Evolutionary conservation across 2,888 invertebrate species (phyloP).

Genomic region (Chironomus tentans): DNA sequence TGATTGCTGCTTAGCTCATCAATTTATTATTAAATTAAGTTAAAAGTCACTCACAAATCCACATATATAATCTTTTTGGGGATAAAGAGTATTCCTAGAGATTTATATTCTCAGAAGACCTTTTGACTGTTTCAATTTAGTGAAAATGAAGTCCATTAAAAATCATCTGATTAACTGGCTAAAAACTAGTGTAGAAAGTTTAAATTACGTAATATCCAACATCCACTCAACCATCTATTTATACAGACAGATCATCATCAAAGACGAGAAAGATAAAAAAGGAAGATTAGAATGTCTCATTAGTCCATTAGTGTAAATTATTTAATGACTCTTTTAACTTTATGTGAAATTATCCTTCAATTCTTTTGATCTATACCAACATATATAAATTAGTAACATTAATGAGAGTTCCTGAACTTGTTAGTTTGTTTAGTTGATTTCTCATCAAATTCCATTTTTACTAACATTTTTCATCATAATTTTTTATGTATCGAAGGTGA

Average conservation of each 20-base stretch:
- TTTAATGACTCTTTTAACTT: conserved; percentile 3
- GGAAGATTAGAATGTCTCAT: conserved; percentile 1
- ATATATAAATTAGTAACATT: neutral
- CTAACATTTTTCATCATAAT: neutral
- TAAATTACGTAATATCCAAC: neutral
- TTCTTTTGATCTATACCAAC: neutral
- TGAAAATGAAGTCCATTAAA: too few species aligned
- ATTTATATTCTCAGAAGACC: too few species aligned
- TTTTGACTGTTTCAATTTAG: too few species aligned
- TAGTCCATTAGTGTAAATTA: conserved; percentile 9
- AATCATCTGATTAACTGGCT: too few species aligned
- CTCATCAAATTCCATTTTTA: neutral
- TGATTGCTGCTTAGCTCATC: neutral
- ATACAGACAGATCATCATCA: neutral
- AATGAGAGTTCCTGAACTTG: neutral
- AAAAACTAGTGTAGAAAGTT: too few species aligned
- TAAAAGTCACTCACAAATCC: neutral
- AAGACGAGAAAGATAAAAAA: too few species aligned
- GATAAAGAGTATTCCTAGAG: too few species aligned
- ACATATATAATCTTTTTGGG: too few species aligned
- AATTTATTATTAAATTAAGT: neutral
- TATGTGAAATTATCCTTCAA: neutral
- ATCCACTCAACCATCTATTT: neutral
- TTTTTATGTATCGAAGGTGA: too few species aligned
- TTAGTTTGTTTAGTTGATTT: neutral